Evolutionary conservation across 2,888 invertebrate species (phyloP).

Genomic region (Girardia tigrina): DNA sequence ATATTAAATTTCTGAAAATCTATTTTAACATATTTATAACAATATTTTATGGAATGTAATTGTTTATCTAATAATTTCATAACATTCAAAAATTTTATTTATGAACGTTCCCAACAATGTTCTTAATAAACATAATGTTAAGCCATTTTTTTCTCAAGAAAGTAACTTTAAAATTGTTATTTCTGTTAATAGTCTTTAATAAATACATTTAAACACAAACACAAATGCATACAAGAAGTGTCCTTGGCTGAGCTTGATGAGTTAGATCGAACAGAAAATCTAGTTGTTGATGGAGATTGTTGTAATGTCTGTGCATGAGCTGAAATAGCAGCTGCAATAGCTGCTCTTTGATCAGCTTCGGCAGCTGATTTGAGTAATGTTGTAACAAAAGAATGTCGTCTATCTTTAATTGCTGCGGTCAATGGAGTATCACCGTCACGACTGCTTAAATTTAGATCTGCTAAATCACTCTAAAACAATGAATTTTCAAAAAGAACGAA

Average conservation of each 20-base stretch:
- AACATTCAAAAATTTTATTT: no score
- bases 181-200: no score
- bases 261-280: background rate
- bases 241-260: conserved; percentile 8
- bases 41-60: no score
- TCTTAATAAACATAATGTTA: no score
- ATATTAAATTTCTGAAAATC: no score
- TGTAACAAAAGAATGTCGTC: conserved; percentile 29
- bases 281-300: background rate
- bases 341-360: background rate
- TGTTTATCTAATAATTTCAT: no score
- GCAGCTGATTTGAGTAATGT: conserved; percentile 33
- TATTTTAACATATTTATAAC: no score
- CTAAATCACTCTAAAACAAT: conserved; percentile 17
- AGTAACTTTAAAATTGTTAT: no score
- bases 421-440: conserved; percentile 35
- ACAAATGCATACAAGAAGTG: background rate
- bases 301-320: background rate
- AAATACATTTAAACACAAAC: no score
- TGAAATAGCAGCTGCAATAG: background rate
- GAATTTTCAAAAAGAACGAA: background rate
- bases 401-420: conserved; percentile 36
- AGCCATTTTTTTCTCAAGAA: no score
- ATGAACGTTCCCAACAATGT: no score
- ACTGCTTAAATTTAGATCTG: conserved; percentile 35